A percentile compares a stretch with the other conserved stretches of the same genome.
These are phyloP conservation scores for Tadarida brasiliensis DNA, from an alignment of 2,797 vertebrate species.

Conservation along the genomic window DNA sequence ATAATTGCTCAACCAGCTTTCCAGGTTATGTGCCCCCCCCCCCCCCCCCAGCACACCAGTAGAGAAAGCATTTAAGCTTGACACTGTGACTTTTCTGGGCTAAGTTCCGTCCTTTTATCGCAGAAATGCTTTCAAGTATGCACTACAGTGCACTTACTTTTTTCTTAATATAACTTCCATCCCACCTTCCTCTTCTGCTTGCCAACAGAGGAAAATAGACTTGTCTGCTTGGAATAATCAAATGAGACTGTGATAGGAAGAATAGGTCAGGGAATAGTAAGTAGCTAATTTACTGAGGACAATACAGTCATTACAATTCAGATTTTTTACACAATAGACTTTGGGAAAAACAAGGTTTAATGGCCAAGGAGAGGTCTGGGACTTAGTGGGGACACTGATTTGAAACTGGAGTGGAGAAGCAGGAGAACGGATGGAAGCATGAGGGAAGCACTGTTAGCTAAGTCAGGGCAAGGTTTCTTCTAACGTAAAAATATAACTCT, in stretches of 20 bases:
- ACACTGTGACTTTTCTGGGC: conserved; percentile 68
- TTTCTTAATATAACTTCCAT: conserved; percentile 61
- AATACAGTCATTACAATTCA: background rate
- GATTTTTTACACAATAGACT: background rate
- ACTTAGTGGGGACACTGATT: background rate
- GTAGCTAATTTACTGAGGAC: conserved; percentile 63
- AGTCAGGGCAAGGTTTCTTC: background rate
- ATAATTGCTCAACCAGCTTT: conserved; percentile 61
- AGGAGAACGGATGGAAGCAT: background rate
- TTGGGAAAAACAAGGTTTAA: conserved; percentile 35
- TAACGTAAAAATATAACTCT: background rate
- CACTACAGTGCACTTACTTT: conserved; percentile 59
- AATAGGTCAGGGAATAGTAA: conserved; percentile 50
- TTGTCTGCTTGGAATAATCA: conserved; percentile 74
- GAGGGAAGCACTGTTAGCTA: background rate
- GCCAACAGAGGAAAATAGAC: conserved; percentile 68
- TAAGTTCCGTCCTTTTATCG: conserved; percentile 77
- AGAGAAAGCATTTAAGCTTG: conserved; percentile 75
- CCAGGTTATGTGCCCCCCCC: conserved; percentile 1
- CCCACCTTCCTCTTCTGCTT: conserved; percentile 63
- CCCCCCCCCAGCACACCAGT: background rate
- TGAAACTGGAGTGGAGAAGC: background rate
- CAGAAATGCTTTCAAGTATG: conserved; percentile 77
- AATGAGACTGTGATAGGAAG: conserved; percentile 31
- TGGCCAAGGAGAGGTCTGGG: background rate